A percentile compares a stretch with the other conserved stretches of the same genome.
phyloP scores from a whole-genome alignment of 2,888 invertebrate species.

The Andrena minutula region DNA sequence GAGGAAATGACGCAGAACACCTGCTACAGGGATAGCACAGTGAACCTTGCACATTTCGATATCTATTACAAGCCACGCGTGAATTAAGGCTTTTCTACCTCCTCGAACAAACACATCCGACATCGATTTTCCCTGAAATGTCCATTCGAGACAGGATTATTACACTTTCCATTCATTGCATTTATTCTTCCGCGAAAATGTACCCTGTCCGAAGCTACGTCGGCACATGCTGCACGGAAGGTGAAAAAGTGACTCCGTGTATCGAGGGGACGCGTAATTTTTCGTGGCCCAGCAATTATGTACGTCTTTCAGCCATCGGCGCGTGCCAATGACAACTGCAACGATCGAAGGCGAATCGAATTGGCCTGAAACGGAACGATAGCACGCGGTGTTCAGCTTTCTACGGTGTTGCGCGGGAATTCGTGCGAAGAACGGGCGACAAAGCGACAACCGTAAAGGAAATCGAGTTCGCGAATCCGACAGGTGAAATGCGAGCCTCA shows the following conservation, averaged over 20 bases:
- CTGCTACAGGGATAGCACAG: too few species aligned
- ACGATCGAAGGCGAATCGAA: slow-evolving; percentile 4
- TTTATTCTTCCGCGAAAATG: not conserved
- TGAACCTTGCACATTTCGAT: too few species aligned
- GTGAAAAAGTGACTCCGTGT: not conserved
- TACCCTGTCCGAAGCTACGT: not conserved
- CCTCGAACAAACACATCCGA: too few species aligned
- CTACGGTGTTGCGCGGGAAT: slow-evolving; percentile 30
- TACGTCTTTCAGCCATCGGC: not conserved
- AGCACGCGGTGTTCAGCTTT: slow-evolving; percentile 29
- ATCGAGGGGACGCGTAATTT: not conserved
- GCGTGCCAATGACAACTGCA: slow-evolving; percentile 20
- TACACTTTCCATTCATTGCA: too few species aligned
- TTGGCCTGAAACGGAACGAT: not conserved
- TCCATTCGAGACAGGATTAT: too few species aligned
- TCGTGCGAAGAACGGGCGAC: slow-evolving; percentile 25
- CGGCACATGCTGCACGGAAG: not conserved
- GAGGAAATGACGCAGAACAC: too few species aligned
- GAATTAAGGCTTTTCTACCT: too few species aligned
- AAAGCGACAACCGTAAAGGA: slow-evolving; percentile 43
- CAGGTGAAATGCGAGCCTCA: slow-evolving; percentile 62
- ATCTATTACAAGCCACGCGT: too few species aligned
- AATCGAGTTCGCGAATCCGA: slow-evolving; percentile 62
- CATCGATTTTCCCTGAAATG: too few species aligned
- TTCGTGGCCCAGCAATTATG: not conserved